phyloP scores from a whole-genome alignment of 1,140 invertebrate genomes.

The Orchesella cincta region DNA sequence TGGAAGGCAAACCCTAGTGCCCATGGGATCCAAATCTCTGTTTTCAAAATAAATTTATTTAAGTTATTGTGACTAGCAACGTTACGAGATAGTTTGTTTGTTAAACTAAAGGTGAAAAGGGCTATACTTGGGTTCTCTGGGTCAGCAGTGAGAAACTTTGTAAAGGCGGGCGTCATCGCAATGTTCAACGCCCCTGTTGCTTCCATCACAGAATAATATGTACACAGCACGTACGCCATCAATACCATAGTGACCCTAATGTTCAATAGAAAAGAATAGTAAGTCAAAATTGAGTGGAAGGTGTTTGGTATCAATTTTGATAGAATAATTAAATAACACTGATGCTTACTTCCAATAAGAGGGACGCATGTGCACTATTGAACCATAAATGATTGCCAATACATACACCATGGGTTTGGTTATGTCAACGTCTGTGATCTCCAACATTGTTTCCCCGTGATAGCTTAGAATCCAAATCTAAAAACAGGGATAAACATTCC shows the following conservation, averaged over 20 bases:
- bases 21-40: slow-evolving; percentile 12
- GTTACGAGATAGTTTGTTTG: background rate
- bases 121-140: background rate
- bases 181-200: background rate
- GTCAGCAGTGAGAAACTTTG: background rate
- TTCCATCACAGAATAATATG: background rate
- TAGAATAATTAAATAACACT: too few species aligned
- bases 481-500: background rate
- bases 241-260: background rate
- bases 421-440: background rate
- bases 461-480: background rate
- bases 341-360: background rate
- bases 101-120: too few species aligned
- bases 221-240: background rate
- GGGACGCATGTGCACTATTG: background rate
- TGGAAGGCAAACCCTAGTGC: slow-evolving; percentile 7
- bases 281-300: background rate
- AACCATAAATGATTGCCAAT: background rate
- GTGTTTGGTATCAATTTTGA: too few species aligned
- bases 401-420: background rate
- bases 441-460: background rate
- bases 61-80: background rate
- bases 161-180: background rate
- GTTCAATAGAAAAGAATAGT: background rate
- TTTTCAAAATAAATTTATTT: background rate